Evolutionary conservation across 1,140 invertebrate species (phyloP).

Genomic region (Danaus melanippus): DNA sequence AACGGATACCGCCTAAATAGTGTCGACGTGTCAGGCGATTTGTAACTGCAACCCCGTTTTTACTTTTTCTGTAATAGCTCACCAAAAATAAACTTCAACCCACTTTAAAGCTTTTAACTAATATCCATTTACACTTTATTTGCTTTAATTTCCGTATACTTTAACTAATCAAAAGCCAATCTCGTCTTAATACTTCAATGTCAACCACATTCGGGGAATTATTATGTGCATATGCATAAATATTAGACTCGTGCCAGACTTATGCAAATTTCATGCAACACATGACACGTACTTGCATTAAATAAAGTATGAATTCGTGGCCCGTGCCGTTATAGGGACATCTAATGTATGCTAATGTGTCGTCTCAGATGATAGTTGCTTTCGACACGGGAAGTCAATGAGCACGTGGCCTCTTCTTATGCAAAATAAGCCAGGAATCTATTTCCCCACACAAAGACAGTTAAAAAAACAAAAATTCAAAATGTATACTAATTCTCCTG

Average conservation of each 20-base stretch:
- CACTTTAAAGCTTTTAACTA: no score
- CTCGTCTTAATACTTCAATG: conserved; percentile 28
- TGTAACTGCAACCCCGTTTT: conserved; percentile 24
- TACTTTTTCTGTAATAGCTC: conserved; percentile 28
- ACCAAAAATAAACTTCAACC: conserved; percentile 16
- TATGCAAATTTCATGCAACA: conserved; percentile 55
- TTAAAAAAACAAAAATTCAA: no score
- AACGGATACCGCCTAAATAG: conserved; percentile 36
- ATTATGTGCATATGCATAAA: conserved; percentile 68
- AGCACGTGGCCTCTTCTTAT: conserved; percentile 68
- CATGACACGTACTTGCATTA: conserved; percentile 38
- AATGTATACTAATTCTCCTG: no score
- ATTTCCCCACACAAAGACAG: no score
- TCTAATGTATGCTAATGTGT: conserved; percentile 47
- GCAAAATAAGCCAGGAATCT: conserved; percentile 34
- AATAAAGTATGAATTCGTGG: conserved; percentile 34
- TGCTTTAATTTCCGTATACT: no score
- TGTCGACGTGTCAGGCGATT: conserved; percentile 48
- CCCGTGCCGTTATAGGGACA: conserved; percentile 46
- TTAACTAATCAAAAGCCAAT: conserved; percentile 3
- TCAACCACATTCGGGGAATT: conserved; percentile 44
- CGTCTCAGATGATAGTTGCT: conserved; percentile 38
- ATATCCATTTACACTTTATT: no score
- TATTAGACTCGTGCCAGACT: conserved; percentile 63
- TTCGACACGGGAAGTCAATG: conserved; percentile 32